Base-by-base conservation (phyloP, 2,113 vertebrate species). In the Rhinoptilus africanus region DNA sequence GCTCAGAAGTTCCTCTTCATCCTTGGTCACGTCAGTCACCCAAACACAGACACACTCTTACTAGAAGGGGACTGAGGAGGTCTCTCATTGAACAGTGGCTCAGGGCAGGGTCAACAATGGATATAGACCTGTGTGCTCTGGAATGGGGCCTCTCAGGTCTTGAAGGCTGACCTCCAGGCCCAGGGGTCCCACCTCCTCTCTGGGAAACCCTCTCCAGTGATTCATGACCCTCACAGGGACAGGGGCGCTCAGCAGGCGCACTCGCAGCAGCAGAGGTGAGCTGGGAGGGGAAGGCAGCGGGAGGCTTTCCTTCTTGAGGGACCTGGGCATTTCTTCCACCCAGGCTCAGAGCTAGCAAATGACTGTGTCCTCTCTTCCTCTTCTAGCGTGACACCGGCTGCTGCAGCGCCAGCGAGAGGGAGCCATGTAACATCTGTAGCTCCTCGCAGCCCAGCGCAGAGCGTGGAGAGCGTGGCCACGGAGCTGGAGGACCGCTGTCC, bases 191-290 rank as follows among this genome's bases (percentile, higher is more conserved):
- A 43, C 19, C 19, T 21, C 39, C 22, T n/a, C 66, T 69, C 66
- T 48, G 45, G 47, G 66, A 10, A 45, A 45, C n/a, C n/a, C 48
- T 23, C 48, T 50, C 22, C 48, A 50, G 48, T 23, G 48, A 12
- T 50, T 50, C 48, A 50, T 50, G 48, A 50, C 23, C 22, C 22
- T n/a, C n/a, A n/a, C n/a, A n/a, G n/a, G n/a, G n/a, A n/a, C n/a
- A n/a, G n/a, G n/a, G n/a, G 10, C 15, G 6, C 4, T 26, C 47
- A 28, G 22, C 20, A 43, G 32, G 10, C 1, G 9, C 1, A 1
- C 23, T 53, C 4, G 16, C 16, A 13, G 39, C 34, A 74, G 34
- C 48, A 34, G 21, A 64, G 59, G n/a, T 53, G 60, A 64, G 47
- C 60, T 30, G 37, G 16, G 18, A 13, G 37, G 37, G 16, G 62